Conservation (phyloP, 2,113 vertebrate genomes). For the Athene noctua region DNA sequence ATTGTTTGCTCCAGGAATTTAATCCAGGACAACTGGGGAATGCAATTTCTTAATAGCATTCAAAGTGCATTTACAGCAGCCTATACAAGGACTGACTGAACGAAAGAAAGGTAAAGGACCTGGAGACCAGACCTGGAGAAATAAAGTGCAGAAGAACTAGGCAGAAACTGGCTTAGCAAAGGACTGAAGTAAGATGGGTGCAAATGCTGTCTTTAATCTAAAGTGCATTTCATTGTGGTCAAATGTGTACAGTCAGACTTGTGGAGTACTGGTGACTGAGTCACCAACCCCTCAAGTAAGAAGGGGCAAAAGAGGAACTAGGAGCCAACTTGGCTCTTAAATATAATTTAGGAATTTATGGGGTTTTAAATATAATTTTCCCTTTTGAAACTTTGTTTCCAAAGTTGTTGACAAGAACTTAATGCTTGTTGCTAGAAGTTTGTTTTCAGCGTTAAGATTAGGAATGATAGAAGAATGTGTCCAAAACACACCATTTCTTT, state of each 20-base stretch:
- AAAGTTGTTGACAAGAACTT: not conserved
- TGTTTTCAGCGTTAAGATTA: not conserved
- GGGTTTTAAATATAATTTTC: not conserved
- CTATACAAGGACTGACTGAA: not conserved
- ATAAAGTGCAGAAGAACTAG: not conserved
- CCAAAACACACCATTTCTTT: not conserved
- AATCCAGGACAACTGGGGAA: conserved; percentile 23
- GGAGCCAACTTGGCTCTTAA: not conserved
- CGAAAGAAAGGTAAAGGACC: not conserved
- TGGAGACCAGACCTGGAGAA: not conserved
- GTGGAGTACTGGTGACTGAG: not conserved
- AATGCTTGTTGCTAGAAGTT: not conserved
- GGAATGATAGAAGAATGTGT: not conserved
- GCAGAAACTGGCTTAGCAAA: not conserved
- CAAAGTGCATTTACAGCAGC: not conserved
- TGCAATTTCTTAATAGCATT: conserved; percentile 27
- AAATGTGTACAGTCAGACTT: not conserved
- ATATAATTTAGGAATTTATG: not conserved
- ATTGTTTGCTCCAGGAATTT: conserved; percentile 61
- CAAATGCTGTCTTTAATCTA: not conserved
- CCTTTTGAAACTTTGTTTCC: not conserved
- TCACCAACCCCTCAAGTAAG: not conserved
- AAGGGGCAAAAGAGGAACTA: not conserved
- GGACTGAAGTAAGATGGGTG: not conserved
- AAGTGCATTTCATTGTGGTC: not conserved